Evolutionary conservation across 2,888 invertebrate species (phyloP), one percentile per base, ranked within the genome.

Genomic region (Unio delphinus): DNA sequence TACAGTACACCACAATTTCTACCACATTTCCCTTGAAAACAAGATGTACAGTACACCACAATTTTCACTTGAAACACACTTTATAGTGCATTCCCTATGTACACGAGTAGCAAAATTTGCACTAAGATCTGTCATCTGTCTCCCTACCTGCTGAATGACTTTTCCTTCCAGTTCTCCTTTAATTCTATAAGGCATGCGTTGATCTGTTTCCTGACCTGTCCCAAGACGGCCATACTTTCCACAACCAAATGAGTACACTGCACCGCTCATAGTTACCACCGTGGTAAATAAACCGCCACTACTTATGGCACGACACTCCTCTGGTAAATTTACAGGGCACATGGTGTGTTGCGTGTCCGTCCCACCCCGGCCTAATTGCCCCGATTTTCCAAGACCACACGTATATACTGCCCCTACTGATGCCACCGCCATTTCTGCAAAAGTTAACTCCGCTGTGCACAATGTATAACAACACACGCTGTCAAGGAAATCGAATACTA

Each of bases 171-270:
- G 54, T 18, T 30, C 64, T 56, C 56, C 64, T 55, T 55, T 55
- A 45, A 45, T 45, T 55, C 65, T 61, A 4, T 58, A 68, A 5
- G 79, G 82, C 62, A 61, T 61, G 28, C 55, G 18, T 26, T 61
- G 34, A 61, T 82, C 77, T 8, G 65, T 63, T 28, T 80, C 79
- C 23, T 69, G 30, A 5, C 78, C 80, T 15, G 73, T 74, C 11
- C 83, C 83, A n/a, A 83, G 74, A 7, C 83, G 73, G 11, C 83
- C 83, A 67, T 81, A 69, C 64, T 80, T 82, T 8, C 83, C 81
- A 69, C 82, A 82, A 0, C 83, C 83, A 55, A 77, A 80, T 23
- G 78, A 71, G 57, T 64, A 77, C 61, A 83, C 68, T 18, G 45
- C 23, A 8, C 83, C 83, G 45, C 69, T 65, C 8, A 61, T 70